A percentile compares a stretch with the other conserved stretches of the same genome.
phyloP scores from a whole-genome alignment of 2,797 vertebrate species.

The Morelia viridis region DNA sequence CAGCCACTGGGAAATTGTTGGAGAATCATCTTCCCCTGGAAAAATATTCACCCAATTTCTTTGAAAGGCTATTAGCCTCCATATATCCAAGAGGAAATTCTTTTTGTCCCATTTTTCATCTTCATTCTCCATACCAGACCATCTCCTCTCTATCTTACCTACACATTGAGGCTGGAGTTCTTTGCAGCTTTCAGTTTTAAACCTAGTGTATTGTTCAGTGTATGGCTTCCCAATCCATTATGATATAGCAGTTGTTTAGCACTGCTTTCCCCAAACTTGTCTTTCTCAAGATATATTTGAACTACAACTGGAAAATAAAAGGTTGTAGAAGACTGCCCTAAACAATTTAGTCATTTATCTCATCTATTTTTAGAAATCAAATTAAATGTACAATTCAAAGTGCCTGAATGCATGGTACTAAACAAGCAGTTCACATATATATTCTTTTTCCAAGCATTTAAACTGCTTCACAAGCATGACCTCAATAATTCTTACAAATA shows the following conservation, averaged over 20 bases:
- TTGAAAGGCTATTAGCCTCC: background rate
- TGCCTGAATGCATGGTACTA: background rate
- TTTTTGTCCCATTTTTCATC: background rate
- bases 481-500: background rate
- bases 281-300: background rate
- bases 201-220: too few relatives aligned
- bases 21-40: background rate
- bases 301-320: background rate
- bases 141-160: background rate
- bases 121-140: background rate
- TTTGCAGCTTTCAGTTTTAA: background rate
- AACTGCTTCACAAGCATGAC: background rate
- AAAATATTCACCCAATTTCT: background rate
- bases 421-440: background rate
- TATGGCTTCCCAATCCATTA: background rate
- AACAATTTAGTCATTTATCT: background rate
- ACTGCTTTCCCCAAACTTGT: background rate
- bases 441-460: background rate
- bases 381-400: constrained; percentile 10
- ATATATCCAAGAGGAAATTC: background rate
- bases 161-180: background rate
- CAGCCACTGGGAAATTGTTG: background rate
- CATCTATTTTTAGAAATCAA: background rate
- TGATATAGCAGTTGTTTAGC: background rate
- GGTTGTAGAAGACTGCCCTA: background rate